Evolutionary conservation across 1,140 invertebrate genomes (phyloP).

Genomic region (Hyposmocoma kahamanoa): DNA sequence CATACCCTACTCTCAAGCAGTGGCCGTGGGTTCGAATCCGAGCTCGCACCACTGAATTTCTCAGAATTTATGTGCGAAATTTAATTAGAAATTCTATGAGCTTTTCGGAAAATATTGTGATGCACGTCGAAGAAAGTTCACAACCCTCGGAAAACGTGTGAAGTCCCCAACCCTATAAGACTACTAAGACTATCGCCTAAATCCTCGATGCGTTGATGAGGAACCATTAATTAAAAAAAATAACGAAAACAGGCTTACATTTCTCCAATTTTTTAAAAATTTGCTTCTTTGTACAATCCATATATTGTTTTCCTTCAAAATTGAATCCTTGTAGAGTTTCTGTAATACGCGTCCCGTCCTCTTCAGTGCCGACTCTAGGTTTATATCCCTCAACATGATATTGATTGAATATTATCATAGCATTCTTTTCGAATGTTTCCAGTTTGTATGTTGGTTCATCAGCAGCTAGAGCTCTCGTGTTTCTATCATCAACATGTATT

Average conservation of each 20-base stretch:
- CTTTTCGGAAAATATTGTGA: no score
- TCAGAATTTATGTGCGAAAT: no score
- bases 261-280: constrained; percentile 30
- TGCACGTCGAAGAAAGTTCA: no score
- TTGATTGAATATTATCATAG: constrained; percentile 54
- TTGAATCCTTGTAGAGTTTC: constrained; percentile 36
- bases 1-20: no score
- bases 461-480: constrained; percentile 34
- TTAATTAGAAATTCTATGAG: no score
- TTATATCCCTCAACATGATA: constrained; percentile 35
- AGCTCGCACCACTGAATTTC: no score
- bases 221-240: not conserved
- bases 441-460: constrained; percentile 45
- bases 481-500: no score
- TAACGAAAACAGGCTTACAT: constrained; percentile 28
- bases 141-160: no score
- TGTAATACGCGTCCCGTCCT: constrained; percentile 37
- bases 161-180: no score
- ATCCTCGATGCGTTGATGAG: no score
- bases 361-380: constrained; percentile 40
- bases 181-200: no score
- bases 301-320: constrained; percentile 44
- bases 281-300: constrained; percentile 36
- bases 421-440: constrained; percentile 51
- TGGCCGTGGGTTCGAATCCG: no score